These are phyloP conservation scores for Ostrea denselamellosa DNA, from an alignment of 1,140 invertebrate genomes.

Conservation along the genomic window DNA sequence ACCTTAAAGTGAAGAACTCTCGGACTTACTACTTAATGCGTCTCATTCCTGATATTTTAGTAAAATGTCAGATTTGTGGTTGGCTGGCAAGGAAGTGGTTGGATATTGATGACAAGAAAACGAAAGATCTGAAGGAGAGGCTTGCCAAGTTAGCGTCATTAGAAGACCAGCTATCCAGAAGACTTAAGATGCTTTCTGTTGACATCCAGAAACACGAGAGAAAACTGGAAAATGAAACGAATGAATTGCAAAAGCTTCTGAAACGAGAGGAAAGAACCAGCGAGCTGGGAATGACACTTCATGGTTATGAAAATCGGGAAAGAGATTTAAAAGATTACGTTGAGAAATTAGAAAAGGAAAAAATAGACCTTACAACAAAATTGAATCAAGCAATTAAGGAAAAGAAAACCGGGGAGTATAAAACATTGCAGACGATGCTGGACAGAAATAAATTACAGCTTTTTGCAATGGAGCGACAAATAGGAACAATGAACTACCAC, in stretches of 20 bases:
- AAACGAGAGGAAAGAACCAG: constrained; percentile 66
- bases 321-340: constrained; percentile 54
- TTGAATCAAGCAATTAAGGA: constrained; percentile 58
- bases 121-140: constrained; percentile 68
- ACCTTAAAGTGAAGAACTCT: constrained; percentile 65
- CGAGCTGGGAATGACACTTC: constrained; percentile 62
- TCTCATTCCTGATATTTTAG: constrained; percentile 69
- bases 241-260: constrained; percentile 66
- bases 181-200: constrained; percentile 61
- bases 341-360: constrained; percentile 62
- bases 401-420: constrained; percentile 59
- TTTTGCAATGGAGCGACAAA: constrained; percentile 65
- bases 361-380: constrained; percentile 57
- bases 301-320: constrained; percentile 59
- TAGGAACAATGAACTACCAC: constrained; percentile 66
- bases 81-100: constrained; percentile 69
- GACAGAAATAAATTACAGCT: constrained; percentile 70
- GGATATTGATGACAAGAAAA: constrained; percentile 68
- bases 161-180: constrained; percentile 63
- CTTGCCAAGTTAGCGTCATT: constrained; percentile 61
- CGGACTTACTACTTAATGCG: constrained; percentile 65
- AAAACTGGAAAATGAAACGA: constrained; percentile 62
- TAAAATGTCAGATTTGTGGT: constrained; percentile 69
- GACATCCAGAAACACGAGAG: constrained; percentile 65
- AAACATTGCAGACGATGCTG: constrained; percentile 62